Evolutionary conservation across 2,888 invertebrate genomes (phyloP).

Genomic region (Mythimna pallens): DNA sequence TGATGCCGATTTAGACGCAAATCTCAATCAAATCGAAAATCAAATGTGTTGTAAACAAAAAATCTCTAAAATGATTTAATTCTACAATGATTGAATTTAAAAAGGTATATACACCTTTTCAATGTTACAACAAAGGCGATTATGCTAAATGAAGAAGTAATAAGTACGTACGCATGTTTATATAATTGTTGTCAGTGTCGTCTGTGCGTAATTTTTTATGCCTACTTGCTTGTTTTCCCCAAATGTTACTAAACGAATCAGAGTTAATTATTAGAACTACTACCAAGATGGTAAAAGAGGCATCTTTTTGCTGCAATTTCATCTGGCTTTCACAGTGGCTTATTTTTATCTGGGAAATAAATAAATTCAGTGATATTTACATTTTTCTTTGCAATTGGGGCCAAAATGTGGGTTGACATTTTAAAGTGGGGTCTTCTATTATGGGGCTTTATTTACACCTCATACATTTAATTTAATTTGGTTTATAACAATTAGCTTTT

Average conservation of each 20-base stretch:
- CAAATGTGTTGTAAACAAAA: slow-evolving; percentile 36
- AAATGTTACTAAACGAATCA: not conserved
- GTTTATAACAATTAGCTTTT: not conserved
- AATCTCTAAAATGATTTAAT: not conserved
- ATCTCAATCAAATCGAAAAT: too few relatives aligned
- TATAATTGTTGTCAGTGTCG: slow-evolving; percentile 33
- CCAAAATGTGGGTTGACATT: not conserved
- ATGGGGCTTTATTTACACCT: not conserved
- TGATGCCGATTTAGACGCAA: not conserved
- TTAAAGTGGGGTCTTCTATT: not conserved
- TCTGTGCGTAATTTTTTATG: slow-evolving; percentile 21
- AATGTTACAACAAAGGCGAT: not conserved
- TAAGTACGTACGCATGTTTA: slow-evolving; percentile 9
- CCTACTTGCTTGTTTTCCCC: not conserved
- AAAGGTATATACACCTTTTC: not conserved
- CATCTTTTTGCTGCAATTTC: too few relatives aligned
- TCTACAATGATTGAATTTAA: not conserved
- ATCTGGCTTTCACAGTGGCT: not conserved
- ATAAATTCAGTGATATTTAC: not conserved
- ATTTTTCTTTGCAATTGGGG: not conserved
- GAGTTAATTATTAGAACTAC: not conserved
- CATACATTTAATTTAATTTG: not conserved
- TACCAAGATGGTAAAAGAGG: not conserved
- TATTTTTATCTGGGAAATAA: not conserved
- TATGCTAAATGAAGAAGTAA: not conserved